phyloP scores from a whole-genome alignment of 2,797 vertebrate species.

The Aplochiton taeniatus region DNA sequence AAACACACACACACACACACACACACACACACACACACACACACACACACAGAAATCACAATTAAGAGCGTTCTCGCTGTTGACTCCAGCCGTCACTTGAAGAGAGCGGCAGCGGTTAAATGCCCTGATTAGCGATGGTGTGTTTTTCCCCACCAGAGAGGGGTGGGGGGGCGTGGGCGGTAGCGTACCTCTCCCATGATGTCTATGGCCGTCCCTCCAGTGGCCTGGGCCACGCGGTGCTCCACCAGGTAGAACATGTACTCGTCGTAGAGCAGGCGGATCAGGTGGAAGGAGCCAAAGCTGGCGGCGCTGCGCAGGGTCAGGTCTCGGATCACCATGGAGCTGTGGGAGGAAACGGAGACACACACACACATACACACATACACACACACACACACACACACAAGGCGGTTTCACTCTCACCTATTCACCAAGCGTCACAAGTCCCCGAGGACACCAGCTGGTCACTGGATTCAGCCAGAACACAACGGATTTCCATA shows the following conservation, averaged over 20 bases:
- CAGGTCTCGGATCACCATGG: constrained; percentile 98
- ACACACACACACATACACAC: neutral
- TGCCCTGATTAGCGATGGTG: too few relatives aligned
- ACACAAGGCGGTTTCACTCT: neutral
- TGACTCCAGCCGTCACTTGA: too few relatives aligned
- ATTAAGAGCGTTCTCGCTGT: too few relatives aligned
- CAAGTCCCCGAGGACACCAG: too few relatives aligned
- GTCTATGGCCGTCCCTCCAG: constrained; percentile 92
- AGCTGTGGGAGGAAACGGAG: constrained; percentile 84
- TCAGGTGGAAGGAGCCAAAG: constrained; percentile 98
- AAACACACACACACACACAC: constrained; percentile 45
- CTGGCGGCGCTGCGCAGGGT: constrained; percentile 97
- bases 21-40: constrained; percentile 30
- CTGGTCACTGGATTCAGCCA: too few relatives aligned
- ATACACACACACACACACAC: neutral
- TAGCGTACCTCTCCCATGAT: constrained; percentile 97
- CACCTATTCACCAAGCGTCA: too few relatives aligned
- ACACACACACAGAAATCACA: constrained; percentile 26
- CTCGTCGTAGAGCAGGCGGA: constrained; percentile 96
- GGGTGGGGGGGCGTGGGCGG: neutral
- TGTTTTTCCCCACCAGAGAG: too few relatives aligned
- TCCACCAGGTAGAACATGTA: constrained; percentile 99
- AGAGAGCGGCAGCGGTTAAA: too few relatives aligned
- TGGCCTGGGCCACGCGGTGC: constrained; percentile 94
- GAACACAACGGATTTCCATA: too few relatives aligned